Evolutionary conservation across 2,888 invertebrate species (phyloP).

Genomic region (Pseudococcus jackbeardsleyi): DNA sequence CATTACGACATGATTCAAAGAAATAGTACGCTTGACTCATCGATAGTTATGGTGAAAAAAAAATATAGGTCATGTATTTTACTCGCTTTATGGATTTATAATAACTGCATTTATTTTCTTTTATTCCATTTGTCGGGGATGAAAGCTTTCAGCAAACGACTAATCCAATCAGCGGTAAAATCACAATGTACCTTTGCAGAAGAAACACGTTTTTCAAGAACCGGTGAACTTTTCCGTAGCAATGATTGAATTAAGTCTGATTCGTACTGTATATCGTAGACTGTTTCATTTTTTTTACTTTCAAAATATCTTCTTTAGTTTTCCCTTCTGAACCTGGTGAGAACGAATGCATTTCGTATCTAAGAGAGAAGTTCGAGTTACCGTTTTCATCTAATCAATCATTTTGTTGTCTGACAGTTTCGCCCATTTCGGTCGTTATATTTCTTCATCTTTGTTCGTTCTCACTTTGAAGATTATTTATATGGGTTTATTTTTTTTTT

Average conservation of each 20-base stretch:
- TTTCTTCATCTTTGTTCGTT: slow-evolving; percentile 28
- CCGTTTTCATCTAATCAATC: slow-evolving; percentile 48
- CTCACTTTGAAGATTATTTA: slow-evolving; percentile 43
- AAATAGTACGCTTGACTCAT: slow-evolving; percentile 7
- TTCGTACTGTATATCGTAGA: neutral
- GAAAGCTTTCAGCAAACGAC: slow-evolving; percentile 51
- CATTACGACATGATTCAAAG: slow-evolving; percentile 30
- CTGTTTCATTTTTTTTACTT: neutral
- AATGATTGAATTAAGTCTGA: slow-evolving; percentile 29
- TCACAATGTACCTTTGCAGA: slow-evolving; percentile 23
- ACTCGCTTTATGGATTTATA: slow-evolving; percentile 43
- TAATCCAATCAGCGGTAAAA: slow-evolving; percentile 35
- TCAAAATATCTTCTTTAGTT: slow-evolving; percentile 36
- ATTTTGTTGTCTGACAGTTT: slow-evolving; percentile 44
- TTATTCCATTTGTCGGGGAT: slow-evolving; percentile 14
- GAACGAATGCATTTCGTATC: slow-evolving; percentile 41
- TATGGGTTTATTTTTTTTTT: slow-evolving; percentile 40
- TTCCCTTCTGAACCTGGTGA: neutral
- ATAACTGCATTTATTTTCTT: slow-evolving; percentile 43
- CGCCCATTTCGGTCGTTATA: slow-evolving; percentile 47
- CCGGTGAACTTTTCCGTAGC: slow-evolving; percentile 32
- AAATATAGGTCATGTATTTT: slow-evolving; percentile 41
- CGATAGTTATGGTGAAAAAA: neutral
- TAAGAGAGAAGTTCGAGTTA: slow-evolving; percentile 4
- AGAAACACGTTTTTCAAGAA: slow-evolving; percentile 25